Evolutionary conservation across 2,888 invertebrate genomes (phyloP), one percentile per base, ranked within the genome.

Genomic region (Pemphredon lugubris): DNA sequence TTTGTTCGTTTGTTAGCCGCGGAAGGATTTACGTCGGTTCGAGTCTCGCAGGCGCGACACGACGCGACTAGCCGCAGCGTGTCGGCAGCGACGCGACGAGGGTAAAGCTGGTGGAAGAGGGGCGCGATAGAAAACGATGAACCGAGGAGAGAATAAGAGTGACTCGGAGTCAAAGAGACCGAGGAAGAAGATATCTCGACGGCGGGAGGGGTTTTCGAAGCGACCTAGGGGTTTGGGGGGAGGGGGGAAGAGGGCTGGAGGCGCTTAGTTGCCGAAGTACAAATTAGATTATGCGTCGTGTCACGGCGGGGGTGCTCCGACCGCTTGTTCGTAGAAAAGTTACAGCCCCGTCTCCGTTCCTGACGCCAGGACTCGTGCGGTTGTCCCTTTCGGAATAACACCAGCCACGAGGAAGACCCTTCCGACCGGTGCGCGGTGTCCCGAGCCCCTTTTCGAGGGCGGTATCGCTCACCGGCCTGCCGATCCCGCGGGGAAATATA

Each of bases 221-320:
- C 23, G 48, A 20, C 2, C 30, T 6, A 13, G 14, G 53, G 14
- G 26, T n/a, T 2, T 7, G 32, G 20, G 44, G 11, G 7, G n/a
- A 37, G 40, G 26, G 13, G 18, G 51, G 48, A 47, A 48, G 18
- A 66, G 55, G 60, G 51, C 55, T 60, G 60, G 65, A 48, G 70
- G 63, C 74, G 80, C 75, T 84, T 83, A 83, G 82, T 83, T 81
- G 81, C 76, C 83, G 66, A 86, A 86, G 83, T 87, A 86, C 87
- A 87, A 87, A 87, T 87, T 87, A 87, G 87, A 87, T 87, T 87
- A 87, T 82, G 83, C 84, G 77, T 67, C 79, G 80, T 83, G 85
- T 84, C 86, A 84, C 88, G 81, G 80, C 83, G 83, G 87, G 87
- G 86, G 83, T 78, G 77, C 79, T 60, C 67, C 75, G 76, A 71